phyloP scores from a whole-genome alignment of 2,888 invertebrate species.

The Apodemia hepburni region DNA sequence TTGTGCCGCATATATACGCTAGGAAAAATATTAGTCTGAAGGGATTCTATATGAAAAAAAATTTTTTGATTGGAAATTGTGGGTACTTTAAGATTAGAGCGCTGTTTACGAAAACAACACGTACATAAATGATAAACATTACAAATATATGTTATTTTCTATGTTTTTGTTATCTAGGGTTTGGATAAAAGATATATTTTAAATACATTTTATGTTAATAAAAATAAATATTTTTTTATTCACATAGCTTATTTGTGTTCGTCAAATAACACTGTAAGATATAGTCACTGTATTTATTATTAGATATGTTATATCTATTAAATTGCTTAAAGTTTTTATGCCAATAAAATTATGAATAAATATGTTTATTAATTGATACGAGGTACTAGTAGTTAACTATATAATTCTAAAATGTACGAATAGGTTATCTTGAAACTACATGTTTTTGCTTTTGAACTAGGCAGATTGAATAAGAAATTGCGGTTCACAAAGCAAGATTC shows the following conservation, averaged over 20 bases:
- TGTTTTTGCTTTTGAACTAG: too few species aligned
- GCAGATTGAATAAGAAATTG: too few species aligned
- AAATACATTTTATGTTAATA: slow-evolving; percentile 60
- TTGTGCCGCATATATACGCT: too few species aligned
- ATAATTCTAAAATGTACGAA: too few species aligned
- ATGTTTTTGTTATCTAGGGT: slow-evolving; percentile 34
- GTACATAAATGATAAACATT: too few species aligned
- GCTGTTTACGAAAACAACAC: too few species aligned
- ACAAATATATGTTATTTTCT: slow-evolving; percentile 26
- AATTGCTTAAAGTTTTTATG: slow-evolving; percentile 69
- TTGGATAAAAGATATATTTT: slow-evolving; percentile 37
- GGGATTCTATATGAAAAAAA: too few species aligned
- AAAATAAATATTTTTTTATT: slow-evolving; percentile 66
- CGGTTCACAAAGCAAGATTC: too few species aligned
- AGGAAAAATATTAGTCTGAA: too few species aligned
- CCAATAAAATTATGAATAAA: slow-evolving; percentile 56
- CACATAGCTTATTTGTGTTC: slow-evolving; percentile 55
- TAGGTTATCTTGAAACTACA: neutral
- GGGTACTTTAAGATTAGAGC: too few species aligned
- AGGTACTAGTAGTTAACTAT: slow-evolving; percentile 26
- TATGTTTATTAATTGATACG: slow-evolving; percentile 42
- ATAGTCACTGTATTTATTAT: slow-evolving; percentile 40
- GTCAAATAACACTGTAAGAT: slow-evolving; percentile 59
- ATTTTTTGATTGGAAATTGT: too few species aligned
- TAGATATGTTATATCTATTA: slow-evolving; percentile 48